Evolutionary conservation across 2,797 vertebrate species (phyloP).

Genomic region (Pipistrellus pipistrellus): DNA sequence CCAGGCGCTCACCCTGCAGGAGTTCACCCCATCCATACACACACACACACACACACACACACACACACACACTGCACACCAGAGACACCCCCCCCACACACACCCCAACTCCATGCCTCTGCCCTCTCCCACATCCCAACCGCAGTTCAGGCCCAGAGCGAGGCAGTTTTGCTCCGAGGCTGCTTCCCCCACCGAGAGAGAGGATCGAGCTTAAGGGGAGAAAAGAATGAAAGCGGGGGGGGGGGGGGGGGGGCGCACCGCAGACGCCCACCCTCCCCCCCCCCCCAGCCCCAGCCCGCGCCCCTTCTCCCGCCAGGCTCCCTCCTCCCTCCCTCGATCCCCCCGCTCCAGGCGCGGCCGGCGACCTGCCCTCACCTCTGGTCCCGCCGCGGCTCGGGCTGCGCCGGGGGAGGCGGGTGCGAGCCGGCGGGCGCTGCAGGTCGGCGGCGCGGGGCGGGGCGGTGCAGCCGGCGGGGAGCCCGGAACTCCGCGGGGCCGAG

Average conservation of each 20-base stretch:
- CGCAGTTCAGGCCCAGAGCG: conserved; percentile 76
- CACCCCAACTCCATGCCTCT: conserved; percentile 8
- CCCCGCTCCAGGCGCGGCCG: neutral
- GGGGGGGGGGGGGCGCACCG: conserved; percentile 29
- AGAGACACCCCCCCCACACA: neutral
- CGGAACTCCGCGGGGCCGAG: conserved; percentile 77
- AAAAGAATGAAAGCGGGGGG: conserved; percentile 78
- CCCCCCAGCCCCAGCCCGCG: conserved; percentile 60
- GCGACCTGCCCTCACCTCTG: conserved; percentile 81
- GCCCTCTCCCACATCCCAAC: conserved; percentile 64
- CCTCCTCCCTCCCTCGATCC: conserved; percentile 50
- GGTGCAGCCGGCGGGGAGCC: conserved; percentile 74
- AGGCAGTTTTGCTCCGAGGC: conserved; percentile 72
- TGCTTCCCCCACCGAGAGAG: conserved; percentile 48
- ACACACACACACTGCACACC: neutral
- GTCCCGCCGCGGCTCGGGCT: conserved; percentile 71
- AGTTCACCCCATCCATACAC: conserved; percentile 55
- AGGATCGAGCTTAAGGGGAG: conserved; percentile 64
- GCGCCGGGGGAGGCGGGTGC: conserved; percentile 71
- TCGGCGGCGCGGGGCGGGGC: conserved; percentile 70
- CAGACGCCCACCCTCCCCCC: conserved; percentile 77
- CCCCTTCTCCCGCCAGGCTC: neutral
- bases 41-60: neutral
- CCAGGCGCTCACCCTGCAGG: conserved; percentile 64
- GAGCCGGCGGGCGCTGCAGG: conserved; percentile 71